Percentiles rank a stretch among this genome's conserved stretches.
These are phyloP conservation scores for Petrosia ficiformis DNA, from an alignment of 37 sponge, comb jelly and placozoan genomes.

Conservation along the genomic window DNA sequence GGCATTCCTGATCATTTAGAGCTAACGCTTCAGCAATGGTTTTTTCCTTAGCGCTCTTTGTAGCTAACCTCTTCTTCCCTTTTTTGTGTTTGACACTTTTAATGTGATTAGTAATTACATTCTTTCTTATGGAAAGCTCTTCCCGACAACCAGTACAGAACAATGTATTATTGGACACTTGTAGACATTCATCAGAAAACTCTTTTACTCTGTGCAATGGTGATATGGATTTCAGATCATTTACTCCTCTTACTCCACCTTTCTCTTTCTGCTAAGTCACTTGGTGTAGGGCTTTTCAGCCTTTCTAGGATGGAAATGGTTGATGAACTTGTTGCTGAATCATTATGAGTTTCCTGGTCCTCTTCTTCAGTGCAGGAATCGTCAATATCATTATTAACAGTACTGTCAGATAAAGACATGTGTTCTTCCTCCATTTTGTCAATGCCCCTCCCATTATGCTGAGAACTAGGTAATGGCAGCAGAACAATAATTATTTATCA, in stretches of 20 bases:
- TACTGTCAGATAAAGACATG: too few relatives aligned
- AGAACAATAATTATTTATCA: too few relatives aligned
- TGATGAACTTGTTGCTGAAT: conserved; percentile 12
- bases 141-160: conserved; percentile 36
- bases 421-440: too few relatives aligned
- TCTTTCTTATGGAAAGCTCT: conserved; percentile 18
- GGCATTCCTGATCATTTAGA: conserved; percentile 9
- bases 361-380: too few relatives aligned
- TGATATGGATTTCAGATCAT: conserved; percentile 18
- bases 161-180: conserved; percentile 4
- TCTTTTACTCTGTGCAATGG: conserved; percentile 16
- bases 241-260: conserved; percentile 6
- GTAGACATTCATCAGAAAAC: conserved; percentile 10
- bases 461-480: too few relatives aligned
- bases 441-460: too few relatives aligned
- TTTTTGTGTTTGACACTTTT: conserved; percentile 18
- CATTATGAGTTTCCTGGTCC: too few relatives aligned
- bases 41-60: neutral
- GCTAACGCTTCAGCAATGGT: conserved; percentile 32
- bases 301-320: conserved; percentile 10
- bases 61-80: conserved; percentile 7
- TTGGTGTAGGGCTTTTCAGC: conserved; percentile 16
- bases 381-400: too few relatives aligned
- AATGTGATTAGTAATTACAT: conserved; percentile 9
- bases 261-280: neutral